Evolutionary conservation across 2,113 vertebrate species (phyloP), one percentile per base, ranked within the genome.

Genomic region (Gobius niger): DNA sequence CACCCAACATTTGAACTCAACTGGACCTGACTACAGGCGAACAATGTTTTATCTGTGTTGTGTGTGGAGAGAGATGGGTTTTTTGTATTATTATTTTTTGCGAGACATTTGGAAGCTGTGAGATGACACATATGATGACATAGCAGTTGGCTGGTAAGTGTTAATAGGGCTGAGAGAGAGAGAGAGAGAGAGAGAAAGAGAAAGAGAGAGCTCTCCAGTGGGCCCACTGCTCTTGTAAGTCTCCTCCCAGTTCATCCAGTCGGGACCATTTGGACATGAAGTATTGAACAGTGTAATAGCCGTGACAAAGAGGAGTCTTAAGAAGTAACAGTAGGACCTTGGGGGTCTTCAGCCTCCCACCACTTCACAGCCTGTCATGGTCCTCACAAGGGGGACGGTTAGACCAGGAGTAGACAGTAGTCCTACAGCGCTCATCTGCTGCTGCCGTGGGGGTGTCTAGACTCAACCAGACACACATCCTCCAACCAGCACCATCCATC

Each of bases 321-420:
- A 87, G 88, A 83, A 67, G 70, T 82, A 19, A 67, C 24, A 67
- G 44, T 68, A 73, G 65, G 76, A 86, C 77, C 81, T 78, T 69
- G 82, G 79, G 73, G 70, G 72, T 84, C 81, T 81, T 89, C 67
- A 72, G 57, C 67, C 72, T 85, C 73, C 73, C 64, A 57, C 72
- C 63, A 77, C 62, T 64, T 80, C 70, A 57, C 65, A 19, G 70
- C 19, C 2, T 44, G 49, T 78, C 70, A 57, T 63, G 15, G 70
- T 16, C 6, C 50, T 44, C 44, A 64, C 57, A 78, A 77, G 63
- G 68, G 64, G 68, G 80, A 73, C 79, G 78, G 74, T 56, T 61
- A 77, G 68, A 75, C 16, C 50, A 73, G 67, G 62, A 68, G 59
- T 68, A 77, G 68, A 67, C 75, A 80, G 78, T 75, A 51, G 52